Evolutionary conservation across 1,140 invertebrate species (phyloP), one percentile per base, ranked within the genome.

Genomic region (Himalopsyche phryganea): DNA sequence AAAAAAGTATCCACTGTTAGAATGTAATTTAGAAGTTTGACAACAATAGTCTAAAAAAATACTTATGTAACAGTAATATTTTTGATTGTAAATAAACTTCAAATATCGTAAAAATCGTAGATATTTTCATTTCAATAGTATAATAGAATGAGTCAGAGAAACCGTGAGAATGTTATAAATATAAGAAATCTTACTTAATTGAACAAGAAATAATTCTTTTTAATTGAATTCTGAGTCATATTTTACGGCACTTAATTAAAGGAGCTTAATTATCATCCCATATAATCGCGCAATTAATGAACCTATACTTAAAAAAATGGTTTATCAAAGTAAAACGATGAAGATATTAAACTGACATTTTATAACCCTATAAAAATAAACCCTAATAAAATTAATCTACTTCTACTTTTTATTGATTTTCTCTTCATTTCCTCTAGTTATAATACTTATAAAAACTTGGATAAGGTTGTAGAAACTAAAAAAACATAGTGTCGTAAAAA

Each of bases 291-390:
- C 38, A 40, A 40, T 40, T 40, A 40, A 40, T 40, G 11, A 40
- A 40, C 3, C 3, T 11, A 5, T 11, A 13, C 38, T 28, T 4
- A 11, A 40, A 40, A 40, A 15, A 40, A 40, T 40, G 38, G 38
- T 15, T 40, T 13, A 40, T 40, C 38, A n/a, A 40, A 40, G 15
- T 40, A 40, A 40, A 40, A 15, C 38, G 38, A 40, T 13, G 38
- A 40, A 13, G 38, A 40, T 13, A 40, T 40, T 40, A 40, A 40
- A 5, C n/a, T 40, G 38, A 40, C 38, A 40, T 40, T 40, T 40
- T 40, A 40, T 40, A 40, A 11, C 38, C 38, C 38, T 9, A 40
- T 40, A 40, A 40, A 40, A 40, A 13, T 3, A 13, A 13, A 13
- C 15, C 38, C n/a, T 40, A 40, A 40, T 40, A 11, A 40, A 40